Conservation (phyloP, 1,140 invertebrate species). For the Melanaphis sacchari region DNA sequence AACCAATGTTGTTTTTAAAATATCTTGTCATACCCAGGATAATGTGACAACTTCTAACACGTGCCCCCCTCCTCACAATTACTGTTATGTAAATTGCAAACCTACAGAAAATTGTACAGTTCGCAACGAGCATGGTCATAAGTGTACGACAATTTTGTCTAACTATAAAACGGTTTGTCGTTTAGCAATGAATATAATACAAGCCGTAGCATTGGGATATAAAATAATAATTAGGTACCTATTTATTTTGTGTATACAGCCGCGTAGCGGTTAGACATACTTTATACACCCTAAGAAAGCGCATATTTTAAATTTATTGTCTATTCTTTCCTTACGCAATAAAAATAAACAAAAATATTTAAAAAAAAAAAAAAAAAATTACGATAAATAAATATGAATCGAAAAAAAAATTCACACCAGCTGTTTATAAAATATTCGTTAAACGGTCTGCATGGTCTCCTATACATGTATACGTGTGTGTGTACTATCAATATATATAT, state of each 20-base stretch:
- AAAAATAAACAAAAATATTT: neutral
- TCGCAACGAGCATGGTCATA: neutral
- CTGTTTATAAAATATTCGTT: conserved; percentile 37
- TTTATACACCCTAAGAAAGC: neutral
- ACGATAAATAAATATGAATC: neutral
- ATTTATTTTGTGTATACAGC: neutral
- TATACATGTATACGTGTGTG: neutral
- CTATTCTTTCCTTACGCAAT: neutral
- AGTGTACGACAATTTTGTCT: neutral
- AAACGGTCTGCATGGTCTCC: neutral
- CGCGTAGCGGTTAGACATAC: neutral
- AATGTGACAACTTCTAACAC: too few species aligned
- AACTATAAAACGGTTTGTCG: neutral
- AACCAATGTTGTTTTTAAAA: neutral
- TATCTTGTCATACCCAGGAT: neutral
- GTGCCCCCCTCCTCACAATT: too few species aligned
- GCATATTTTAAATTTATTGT: neutral
- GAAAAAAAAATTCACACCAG: conserved; percentile 20
- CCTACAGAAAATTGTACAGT: neutral
- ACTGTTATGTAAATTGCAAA: neutral
- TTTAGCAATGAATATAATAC: neutral
- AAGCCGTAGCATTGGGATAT: neutral
- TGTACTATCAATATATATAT: neutral
- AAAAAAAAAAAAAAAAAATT: neutral
- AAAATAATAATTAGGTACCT: neutral